A percentile compares a stretch with the other conserved stretches of the same genome.
Conservation (phyloP, 2,113 vertebrate species). For the Natator depressus region DNA sequence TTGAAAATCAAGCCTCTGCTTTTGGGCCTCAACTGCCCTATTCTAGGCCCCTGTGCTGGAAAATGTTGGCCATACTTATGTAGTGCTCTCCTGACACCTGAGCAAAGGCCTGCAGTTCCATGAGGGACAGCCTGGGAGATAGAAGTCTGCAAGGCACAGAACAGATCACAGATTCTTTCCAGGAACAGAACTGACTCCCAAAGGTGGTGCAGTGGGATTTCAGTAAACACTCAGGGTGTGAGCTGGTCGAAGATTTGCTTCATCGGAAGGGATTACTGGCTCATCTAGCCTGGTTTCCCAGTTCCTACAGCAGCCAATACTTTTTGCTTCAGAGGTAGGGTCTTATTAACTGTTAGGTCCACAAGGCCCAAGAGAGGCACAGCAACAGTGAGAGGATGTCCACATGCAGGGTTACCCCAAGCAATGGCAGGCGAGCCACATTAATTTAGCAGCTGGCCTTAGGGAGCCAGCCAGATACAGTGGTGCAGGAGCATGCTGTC, state of each 20-base stretch:
- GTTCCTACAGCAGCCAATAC: not conserved
- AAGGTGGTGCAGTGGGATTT: not conserved
- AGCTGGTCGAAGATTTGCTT: not conserved
- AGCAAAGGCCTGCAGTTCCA: not conserved
- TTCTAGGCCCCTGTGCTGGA: not conserved
- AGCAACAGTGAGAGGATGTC: accelerated
- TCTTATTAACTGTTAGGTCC: accelerated
- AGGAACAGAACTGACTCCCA: not conserved
- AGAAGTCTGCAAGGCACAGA: not conserved
- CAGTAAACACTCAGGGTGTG: too few species aligned
- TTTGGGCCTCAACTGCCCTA: not conserved
- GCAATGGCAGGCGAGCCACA: not conserved
- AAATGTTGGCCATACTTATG: not conserved
- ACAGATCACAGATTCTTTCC: accelerated
- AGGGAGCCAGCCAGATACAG: not conserved
- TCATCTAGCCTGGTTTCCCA: constrained; percentile 8
- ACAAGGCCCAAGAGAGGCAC: not conserved
- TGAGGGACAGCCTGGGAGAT: not conserved
- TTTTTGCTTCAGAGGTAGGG: not conserved
- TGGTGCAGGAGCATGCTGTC: not conserved
- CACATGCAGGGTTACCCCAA: not conserved
- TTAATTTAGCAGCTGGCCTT: not conserved
- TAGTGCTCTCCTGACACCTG: accelerated
- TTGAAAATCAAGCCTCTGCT: too few species aligned
- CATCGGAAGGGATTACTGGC: not conserved